phyloP scores from a whole-genome alignment of 1,140 invertebrate genomes.

The Macrobrachium rosenbergii region DNA sequence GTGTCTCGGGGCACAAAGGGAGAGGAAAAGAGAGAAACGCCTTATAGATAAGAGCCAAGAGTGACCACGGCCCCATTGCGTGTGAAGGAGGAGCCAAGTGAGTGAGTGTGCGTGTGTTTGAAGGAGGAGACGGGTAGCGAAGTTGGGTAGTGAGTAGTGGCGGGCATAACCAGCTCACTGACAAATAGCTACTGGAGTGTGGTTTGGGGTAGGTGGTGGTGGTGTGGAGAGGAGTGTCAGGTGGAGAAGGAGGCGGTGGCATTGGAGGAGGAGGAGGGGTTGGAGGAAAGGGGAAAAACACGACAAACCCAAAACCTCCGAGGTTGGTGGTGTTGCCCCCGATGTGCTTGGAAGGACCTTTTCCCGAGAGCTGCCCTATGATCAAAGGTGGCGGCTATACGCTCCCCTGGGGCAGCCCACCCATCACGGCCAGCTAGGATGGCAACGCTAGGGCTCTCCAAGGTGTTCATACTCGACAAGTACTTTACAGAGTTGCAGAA shows the following conservation, averaged over 20 bases:
- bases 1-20: background rate
- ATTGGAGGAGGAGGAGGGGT: no score
- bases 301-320: no score
- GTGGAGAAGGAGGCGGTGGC: no score
- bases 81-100: background rate
- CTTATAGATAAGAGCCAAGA: background rate
- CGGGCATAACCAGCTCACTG: conserved; percentile 59
- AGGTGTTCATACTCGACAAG: conserved; percentile 97
- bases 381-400: conserved; percentile 52
- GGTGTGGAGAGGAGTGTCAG: background rate
- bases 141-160: conserved; percentile 48
- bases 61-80: background rate
- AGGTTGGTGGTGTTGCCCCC: conserved; percentile 26
- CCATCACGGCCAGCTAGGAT: conserved; percentile 71
- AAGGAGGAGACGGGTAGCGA: conserved; percentile 23
- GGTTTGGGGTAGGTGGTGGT: conserved; percentile 30
- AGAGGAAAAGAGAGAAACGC: conserved; percentile 18
- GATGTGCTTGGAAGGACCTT: conserved; percentile 53
- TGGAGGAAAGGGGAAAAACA: no score
- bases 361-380: conserved; percentile 56
- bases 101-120: background rate
- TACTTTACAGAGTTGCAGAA: conserved; percentile 96
- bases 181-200: conserved; percentile 57
- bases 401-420: conserved; percentile 55
- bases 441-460: conserved; percentile 93